These are phyloP conservation scores for Peromyscus polionotus DNA, from an alignment of 2,113 vertebrate genomes.

Conservation along the genomic window DNA sequence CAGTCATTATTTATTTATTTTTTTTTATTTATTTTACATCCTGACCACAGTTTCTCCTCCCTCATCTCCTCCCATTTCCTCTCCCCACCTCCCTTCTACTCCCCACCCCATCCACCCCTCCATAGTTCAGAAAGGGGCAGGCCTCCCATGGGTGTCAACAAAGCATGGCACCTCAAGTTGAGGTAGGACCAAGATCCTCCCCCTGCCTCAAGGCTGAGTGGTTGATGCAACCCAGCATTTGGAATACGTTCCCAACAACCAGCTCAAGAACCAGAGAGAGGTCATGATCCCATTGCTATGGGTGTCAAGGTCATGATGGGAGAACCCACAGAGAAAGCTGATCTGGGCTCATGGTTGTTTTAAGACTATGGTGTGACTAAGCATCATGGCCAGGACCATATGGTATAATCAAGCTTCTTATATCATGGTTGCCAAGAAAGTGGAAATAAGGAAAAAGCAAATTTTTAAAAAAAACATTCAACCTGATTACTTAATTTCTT, in stretches of 20 bases:
- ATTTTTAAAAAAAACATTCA: fast-evolving
- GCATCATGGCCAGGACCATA: not conserved
- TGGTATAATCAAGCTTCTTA: not conserved
- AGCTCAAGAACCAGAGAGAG: too few relatives aligned
- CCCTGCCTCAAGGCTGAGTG: too few relatives aligned
- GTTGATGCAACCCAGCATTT: too few relatives aligned
- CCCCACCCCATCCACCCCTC: not conserved
- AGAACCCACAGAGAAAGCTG: too few relatives aligned
- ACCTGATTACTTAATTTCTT: too few relatives aligned
- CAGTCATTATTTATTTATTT: not conserved
- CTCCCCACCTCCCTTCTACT: not conserved
- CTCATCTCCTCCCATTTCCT: too few relatives aligned
- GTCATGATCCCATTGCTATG: too few relatives aligned
- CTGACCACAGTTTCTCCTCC: too few relatives aligned
- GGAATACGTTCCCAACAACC: too few relatives aligned
- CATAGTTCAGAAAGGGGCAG: not conserved
- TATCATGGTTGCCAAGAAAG: not conserved
- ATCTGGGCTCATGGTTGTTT: not conserved
- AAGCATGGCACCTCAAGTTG: not conserved
- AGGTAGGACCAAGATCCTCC: not conserved
- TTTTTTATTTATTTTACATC: not conserved
- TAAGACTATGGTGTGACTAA: not conserved
- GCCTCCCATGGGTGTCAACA: not conserved
- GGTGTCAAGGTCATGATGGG: too few relatives aligned
- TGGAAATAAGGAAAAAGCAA: too few relatives aligned